A percentile compares a stretch with the other conserved stretches of the same genome.
Conservation (phyloP, 2,888 invertebrate species). For the Listrodromus nycthemerus region DNA sequence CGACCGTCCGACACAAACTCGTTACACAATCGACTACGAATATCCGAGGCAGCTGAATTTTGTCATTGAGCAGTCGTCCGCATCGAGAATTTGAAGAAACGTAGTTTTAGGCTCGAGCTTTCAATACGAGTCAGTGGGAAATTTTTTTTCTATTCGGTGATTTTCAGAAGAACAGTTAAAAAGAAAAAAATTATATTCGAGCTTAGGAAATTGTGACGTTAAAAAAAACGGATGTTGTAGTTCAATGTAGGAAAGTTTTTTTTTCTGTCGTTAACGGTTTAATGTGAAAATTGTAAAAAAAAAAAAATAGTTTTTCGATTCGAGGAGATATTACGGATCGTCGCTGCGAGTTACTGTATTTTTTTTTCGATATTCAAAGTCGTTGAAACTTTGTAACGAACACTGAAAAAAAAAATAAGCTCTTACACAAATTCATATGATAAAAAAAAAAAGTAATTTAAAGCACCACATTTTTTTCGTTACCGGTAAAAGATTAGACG, state of each 20-base stretch:
- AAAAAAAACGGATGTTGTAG: neutral
- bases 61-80: neutral
- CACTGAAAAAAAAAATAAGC: too few relatives aligned
- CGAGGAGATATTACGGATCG: neutral
- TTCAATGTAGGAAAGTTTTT: neutral
- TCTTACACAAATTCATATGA: too few relatives aligned
- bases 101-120: neutral
- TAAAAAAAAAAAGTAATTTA: neutral
- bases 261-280: neutral
- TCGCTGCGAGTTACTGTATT: neutral
- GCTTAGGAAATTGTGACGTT: neutral
- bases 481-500: neutral
- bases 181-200: neutral
- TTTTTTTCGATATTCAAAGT: neutral
- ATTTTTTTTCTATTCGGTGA: neutral
- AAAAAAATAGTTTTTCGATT: neutral
- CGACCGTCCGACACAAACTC: constrained; percentile 1
- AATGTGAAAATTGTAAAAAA: neutral
- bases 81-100: neutral
- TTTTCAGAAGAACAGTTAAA: neutral
- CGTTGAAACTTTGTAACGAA: neutral
- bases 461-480: neutral
- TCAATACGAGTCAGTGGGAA: neutral
- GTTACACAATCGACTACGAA: constrained; percentile 37
- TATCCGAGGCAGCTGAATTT: constrained; percentile 19